Percentiles rank a stretch among this genome's conserved stretches.
phyloP scores from a whole-genome alignment of 2,113 vertebrate genomes.

The Glareola pratincola region DNA sequence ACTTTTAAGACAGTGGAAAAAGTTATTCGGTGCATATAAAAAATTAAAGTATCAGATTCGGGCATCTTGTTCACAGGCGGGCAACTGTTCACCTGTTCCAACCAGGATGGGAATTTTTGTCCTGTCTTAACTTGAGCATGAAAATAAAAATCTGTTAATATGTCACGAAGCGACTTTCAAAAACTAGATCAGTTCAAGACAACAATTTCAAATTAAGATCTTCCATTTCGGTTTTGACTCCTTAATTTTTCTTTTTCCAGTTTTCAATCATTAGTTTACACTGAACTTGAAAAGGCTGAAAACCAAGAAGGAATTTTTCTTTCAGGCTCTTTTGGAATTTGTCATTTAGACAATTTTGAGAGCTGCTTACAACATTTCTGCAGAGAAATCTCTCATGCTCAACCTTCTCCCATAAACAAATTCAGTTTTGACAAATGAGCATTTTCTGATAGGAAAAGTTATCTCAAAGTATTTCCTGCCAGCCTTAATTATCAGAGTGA shows the following conservation, averaged over 20 bases:
- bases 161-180: neutral
- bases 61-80: neutral
- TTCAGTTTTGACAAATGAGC: conserved; percentile 14
- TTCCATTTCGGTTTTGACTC: neutral
- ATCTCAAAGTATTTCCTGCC: neutral
- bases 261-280: neutral
- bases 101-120: neutral
- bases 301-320: neutral
- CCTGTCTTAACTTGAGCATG: neutral
- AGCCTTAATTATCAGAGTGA: neutral
- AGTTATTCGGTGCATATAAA: neutral
- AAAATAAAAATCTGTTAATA: neutral
- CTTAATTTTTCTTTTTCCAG: neutral
- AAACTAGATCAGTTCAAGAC: neutral
- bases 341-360: neutral
- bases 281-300: neutral
- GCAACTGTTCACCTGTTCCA: neutral
- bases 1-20: neutral
- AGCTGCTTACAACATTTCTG: neutral
- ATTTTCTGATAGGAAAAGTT: conserved; percentile 10
- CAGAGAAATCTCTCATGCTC: conserved; percentile 9
- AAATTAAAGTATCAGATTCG: neutral
- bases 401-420: neutral
- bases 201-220: neutral
- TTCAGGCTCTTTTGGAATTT: neutral